phyloP scores from a whole-genome alignment of 2,888 invertebrate genomes.

The Neria commutata region DNA sequence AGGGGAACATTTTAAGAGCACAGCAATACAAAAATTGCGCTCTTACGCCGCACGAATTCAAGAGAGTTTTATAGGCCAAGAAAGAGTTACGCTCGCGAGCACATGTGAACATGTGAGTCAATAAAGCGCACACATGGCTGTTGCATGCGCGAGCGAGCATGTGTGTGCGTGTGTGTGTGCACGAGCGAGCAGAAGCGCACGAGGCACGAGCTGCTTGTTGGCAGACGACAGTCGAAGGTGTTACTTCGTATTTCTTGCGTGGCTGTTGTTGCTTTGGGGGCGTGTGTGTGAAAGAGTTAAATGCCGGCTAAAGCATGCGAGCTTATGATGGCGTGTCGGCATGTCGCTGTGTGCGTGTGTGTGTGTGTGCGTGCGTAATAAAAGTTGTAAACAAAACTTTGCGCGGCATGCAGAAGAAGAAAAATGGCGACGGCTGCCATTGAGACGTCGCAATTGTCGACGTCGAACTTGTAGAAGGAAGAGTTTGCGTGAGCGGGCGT shows the following conservation, averaged over 20 bases:
- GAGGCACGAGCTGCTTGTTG: no score
- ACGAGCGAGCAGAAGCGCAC: no score
- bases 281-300: slow-evolving; percentile 46
- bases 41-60: no score
- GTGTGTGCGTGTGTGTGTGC: slow-evolving; percentile 15
- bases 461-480: no score
- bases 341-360: not conserved
- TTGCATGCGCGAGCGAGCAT: slow-evolving; percentile 15
- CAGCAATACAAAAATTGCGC: no score
- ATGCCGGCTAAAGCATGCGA: slow-evolving; percentile 36
- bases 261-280: slow-evolving; percentile 40
- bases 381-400: slow-evolving; percentile 48
- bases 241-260: slow-evolving; percentile 18
- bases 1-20: slow-evolving; percentile 19
- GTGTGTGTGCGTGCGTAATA: slow-evolving; percentile 14
- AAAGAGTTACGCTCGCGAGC: no score
- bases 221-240: no score
- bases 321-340: not conserved
- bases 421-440: slow-evolving; percentile 40
- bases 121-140: slow-evolving; percentile 13
- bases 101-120: no score
- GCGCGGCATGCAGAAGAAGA: slow-evolving; percentile 16
- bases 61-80: no score
- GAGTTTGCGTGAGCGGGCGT: not conserved
- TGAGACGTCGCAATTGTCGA: slow-evolving; percentile 42